These are phyloP conservation scores for Peromyscus aztecus DNA, from an alignment of 2,797 vertebrate species.

Conservation along the genomic window DNA sequence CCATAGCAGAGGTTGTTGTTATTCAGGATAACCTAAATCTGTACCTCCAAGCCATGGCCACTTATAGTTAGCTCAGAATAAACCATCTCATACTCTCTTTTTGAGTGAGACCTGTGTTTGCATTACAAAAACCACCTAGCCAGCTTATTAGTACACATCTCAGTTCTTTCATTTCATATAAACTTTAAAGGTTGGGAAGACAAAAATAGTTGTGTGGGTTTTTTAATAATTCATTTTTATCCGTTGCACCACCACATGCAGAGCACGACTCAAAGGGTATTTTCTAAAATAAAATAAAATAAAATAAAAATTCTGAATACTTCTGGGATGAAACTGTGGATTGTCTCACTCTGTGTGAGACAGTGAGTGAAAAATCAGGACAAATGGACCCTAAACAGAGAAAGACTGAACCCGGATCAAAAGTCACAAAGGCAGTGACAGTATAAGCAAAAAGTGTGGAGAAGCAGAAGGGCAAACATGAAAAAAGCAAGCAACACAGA, in stretches of 20 bases:
- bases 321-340: neutral
- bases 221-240: neutral
- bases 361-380: neutral
- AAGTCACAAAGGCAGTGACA: neutral
- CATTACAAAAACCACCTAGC: neutral
- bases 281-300: conserved; percentile 6
- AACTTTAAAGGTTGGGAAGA: neutral
- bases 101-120: neutral
- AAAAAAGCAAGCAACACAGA: neutral
- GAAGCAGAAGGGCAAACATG: neutral
- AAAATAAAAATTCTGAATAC: neutral
- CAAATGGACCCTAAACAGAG: neutral
- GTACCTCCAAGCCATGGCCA: neutral
- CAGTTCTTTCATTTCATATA: neutral
- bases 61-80: neutral
- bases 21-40: neutral
- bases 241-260: neutral
- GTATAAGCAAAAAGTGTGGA: neutral
- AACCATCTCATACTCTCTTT: neutral
- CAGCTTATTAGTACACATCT: neutral
- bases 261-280: neutral
- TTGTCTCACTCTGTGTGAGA: neutral
- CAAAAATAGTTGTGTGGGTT: neutral
- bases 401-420: neutral
- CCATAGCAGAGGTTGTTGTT: neutral